Conservation (phyloP, 2,797 vertebrate genomes). For the Syngnathus acus region DNA sequence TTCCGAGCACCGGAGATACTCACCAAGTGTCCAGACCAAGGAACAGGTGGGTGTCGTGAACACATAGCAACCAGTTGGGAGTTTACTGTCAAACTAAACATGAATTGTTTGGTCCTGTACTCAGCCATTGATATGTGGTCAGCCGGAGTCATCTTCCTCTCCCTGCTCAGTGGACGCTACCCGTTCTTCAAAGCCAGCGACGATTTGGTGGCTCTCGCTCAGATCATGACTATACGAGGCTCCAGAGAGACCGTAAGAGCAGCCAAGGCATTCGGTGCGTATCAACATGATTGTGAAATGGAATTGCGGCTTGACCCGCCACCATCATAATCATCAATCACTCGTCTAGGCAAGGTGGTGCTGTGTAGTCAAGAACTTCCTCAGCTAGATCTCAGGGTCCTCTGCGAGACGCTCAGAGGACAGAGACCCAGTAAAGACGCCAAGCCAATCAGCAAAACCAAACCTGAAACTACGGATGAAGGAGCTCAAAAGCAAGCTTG, state of each 20-base stretch:
- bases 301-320: background rate
- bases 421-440: slow-evolving; percentile 34
- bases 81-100: background rate
- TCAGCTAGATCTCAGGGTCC: slow-evolving; percentile 79
- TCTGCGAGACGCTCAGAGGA: slow-evolving; percentile 85
- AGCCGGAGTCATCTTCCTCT: slow-evolving; percentile 91
- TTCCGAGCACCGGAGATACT: slow-evolving; percentile 96
- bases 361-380: slow-evolving; percentile 87
- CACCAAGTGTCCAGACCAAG: slow-evolving; percentile 89
- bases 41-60: slow-evolving; percentile 73
- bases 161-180: slow-evolving; percentile 90
- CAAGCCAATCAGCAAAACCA: slow-evolving; percentile 15
- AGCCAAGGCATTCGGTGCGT: slow-evolving; percentile 86
- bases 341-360: slow-evolving; percentile 80
- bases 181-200: slow-evolving; percentile 97
- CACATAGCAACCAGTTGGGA: background rate
- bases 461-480: background rate
- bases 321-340: background rate
- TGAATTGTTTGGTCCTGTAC: slow-evolving; percentile 19
- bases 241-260: slow-evolving; percentile 88
- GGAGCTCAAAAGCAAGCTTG: slow-evolving; percentile 4
- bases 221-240: slow-evolving; percentile 95
- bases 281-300: slow-evolving; percentile 10
- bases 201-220: slow-evolving; percentile 89
- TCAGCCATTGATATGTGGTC: slow-evolving; percentile 97